Evolutionary conservation across 2,797 vertebrate genomes (phyloP).

Genomic region (Smutsia gigantea): DNA sequence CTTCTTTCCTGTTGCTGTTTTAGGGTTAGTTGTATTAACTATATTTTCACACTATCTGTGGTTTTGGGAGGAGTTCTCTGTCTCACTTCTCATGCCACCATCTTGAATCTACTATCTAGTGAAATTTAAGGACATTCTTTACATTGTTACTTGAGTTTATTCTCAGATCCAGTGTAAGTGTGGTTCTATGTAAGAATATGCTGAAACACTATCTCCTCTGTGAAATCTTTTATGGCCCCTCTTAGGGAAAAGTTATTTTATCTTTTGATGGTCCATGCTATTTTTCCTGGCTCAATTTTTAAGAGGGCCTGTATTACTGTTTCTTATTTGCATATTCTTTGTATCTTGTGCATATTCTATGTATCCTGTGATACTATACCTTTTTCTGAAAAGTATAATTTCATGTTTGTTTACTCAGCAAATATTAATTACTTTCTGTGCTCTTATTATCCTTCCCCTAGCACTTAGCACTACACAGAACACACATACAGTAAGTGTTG

Average conservation of each 20-base stretch:
- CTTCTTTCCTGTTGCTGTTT: too few relatives aligned
- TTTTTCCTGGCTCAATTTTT: not conserved
- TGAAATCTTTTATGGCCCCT: not conserved
- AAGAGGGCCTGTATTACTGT: not conserved
- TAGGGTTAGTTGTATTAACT: too few relatives aligned
- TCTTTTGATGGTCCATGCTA: not conserved
- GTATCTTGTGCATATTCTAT: not conserved
- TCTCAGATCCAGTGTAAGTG: not conserved
- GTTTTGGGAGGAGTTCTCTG: too few relatives aligned
- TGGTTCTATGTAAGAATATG: not conserved
- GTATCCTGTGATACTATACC: not conserved
- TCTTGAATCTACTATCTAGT: not conserved
- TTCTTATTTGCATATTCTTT: not conserved
- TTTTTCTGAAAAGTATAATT: not conserved
- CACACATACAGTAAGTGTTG: not conserved
- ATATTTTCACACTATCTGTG: too few relatives aligned
- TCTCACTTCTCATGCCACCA: too few relatives aligned
- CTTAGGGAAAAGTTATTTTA: not conserved
- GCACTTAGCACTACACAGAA: not conserved
- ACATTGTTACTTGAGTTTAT: not conserved
- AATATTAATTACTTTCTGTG: not conserved
- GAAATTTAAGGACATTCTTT: not conserved
- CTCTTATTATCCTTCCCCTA: not conserved
- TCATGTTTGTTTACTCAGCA: not conserved
- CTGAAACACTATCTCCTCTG: not conserved